Percentiles rank a stretch among this genome's conserved stretches.
Conservation (phyloP, 2,797 vertebrate species). For the Hyperoplus immaculatus region DNA sequence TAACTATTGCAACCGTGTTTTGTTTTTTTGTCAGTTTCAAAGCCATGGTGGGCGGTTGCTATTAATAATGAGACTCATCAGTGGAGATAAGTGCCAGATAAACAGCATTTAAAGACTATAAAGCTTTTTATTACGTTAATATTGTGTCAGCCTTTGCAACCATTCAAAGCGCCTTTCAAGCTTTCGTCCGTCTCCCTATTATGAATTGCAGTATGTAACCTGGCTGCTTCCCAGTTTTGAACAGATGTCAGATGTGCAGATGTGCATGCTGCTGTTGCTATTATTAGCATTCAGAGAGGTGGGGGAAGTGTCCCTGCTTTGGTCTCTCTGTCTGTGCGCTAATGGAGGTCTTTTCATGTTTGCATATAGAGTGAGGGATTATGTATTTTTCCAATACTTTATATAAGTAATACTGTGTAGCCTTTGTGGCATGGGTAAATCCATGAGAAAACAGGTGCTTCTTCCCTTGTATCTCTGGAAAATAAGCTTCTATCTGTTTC, state of each 20-base stretch:
- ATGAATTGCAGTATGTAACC: slow-evolving; percentile 60
- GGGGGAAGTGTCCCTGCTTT: slow-evolving; percentile 72
- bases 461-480: slow-evolving; percentile 42
- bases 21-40: not conserved
- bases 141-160: slow-evolving; percentile 24
- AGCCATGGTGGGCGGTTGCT: not conserved
- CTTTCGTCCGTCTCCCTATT: slow-evolving; percentile 10
- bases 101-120: slow-evolving; percentile 3
- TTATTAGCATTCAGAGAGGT: slow-evolving; percentile 76
- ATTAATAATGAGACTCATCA: not conserved
- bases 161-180: slow-evolving; percentile 6
- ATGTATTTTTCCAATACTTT: slow-evolving; percentile 31
- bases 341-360: slow-evolving; percentile 39
- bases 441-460: slow-evolving; percentile 11
- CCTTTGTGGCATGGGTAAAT: slow-evolving; percentile 6
- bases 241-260: slow-evolving; percentile 83
- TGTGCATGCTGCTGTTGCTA: slow-evolving; percentile 79
- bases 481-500: slow-evolving; percentile 53
- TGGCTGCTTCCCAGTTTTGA: slow-evolving; percentile 66
- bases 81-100: not conserved
- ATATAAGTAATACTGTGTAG: not conserved
- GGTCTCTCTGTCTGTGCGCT: slow-evolving; percentile 43
- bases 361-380: slow-evolving; percentile 35
- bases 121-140: not conserved
- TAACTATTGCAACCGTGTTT: not conserved